Evolutionary conservation across 2,888 invertebrate species (phyloP).

Genomic region (Andrena hattorfiana): DNA sequence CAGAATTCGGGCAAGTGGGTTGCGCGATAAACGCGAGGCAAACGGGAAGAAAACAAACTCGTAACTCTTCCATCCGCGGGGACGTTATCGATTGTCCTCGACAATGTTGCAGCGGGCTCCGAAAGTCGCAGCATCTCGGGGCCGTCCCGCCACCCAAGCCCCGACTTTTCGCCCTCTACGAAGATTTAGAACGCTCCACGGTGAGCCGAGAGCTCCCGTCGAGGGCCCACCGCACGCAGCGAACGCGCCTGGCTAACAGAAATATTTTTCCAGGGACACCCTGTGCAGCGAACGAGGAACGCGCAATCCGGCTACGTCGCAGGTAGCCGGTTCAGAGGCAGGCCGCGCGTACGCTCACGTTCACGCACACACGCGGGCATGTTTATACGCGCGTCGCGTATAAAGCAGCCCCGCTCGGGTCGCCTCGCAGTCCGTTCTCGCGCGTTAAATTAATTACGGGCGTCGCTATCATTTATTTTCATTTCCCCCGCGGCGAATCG

Average conservation of each 20-base stretch:
- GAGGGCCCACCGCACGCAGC: neutral
- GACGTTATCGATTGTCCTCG: conserved; percentile 38
- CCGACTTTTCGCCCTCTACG: no score
- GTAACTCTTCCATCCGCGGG: conserved; percentile 38
- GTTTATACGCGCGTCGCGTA: conserved; percentile 70
- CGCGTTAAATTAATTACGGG: conserved; percentile 83
- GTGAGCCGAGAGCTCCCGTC: no score
- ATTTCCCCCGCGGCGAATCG: conserved; percentile 80
- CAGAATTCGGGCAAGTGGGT: conserved; percentile 47
- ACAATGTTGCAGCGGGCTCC: conserved; percentile 15
- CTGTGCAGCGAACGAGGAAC: conserved; percentile 8
- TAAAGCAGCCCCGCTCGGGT: conserved; percentile 75
- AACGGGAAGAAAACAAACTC: conserved; percentile 43
- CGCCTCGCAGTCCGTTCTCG: conserved; percentile 75
- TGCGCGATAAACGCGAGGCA: conserved; percentile 36
- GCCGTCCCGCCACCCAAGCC: neutral
- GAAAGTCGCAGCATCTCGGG: conserved; percentile 1
- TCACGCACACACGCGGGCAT: conserved; percentile 49
- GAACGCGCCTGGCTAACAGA: neutral
- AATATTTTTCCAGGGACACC: conserved; percentile 29
- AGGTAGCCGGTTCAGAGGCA: conserved; percentile 37
- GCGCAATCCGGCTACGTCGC: conserved; percentile 53
- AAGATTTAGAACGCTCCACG: neutral
- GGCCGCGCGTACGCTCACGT: conserved; percentile 35
- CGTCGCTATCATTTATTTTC: conserved; percentile 83